A percentile compares a stretch with the other conserved stretches of the same genome.
phyloP scores from a whole-genome alignment of 2,888 invertebrate species.

The Ephialtes manifestator region DNA sequence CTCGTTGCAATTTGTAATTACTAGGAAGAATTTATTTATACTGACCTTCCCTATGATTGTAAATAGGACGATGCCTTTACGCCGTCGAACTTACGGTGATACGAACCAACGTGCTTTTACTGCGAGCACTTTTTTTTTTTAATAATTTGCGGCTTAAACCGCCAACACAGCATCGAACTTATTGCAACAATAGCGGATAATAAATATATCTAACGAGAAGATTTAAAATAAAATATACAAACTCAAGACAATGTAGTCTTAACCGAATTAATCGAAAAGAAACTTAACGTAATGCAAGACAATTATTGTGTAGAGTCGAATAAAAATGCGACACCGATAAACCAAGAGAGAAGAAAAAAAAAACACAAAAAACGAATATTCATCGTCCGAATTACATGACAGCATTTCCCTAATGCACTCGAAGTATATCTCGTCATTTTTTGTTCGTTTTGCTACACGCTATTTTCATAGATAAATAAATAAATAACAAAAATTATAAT shows the following conservation, averaged over 20 bases:
- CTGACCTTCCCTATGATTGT: slow-evolving; percentile 52
- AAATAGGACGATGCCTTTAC: slow-evolving; percentile 51
- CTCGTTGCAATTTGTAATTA: slow-evolving; percentile 65
- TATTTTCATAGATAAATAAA: slow-evolving; percentile 52
- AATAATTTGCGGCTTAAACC: slow-evolving; percentile 4
- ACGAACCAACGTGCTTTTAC: slow-evolving; percentile 2
- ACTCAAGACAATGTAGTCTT: slow-evolving; percentile 23
- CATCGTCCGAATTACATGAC: slow-evolving; percentile 62
- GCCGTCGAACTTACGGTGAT: slow-evolving; percentile 9
- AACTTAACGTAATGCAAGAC: slow-evolving; percentile 13
- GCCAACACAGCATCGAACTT: slow-evolving; percentile 5
- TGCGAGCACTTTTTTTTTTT: slow-evolving; percentile 14
- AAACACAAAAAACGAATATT: slow-evolving; percentile 34
- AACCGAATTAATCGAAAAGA: slow-evolving; percentile 1
- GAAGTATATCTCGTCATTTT: slow-evolving; percentile 31
- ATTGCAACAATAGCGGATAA: slow-evolving; percentile 37
- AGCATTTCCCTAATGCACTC: slow-evolving; percentile 55
- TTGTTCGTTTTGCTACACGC: slow-evolving; percentile 35
- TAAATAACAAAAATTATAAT: slow-evolving; percentile 40
- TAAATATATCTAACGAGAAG: slow-evolving; percentile 21
- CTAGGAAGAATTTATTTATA: slow-evolving; percentile 68
- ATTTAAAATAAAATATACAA: neutral
- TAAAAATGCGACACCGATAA: slow-evolving; percentile 12
- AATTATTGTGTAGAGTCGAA: slow-evolving; percentile 34
- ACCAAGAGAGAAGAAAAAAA: slow-evolving; percentile 11